Evolutionary conservation across 2,888 invertebrate species (phyloP).

Genomic region (Lasioglossum leucozonium): DNA sequence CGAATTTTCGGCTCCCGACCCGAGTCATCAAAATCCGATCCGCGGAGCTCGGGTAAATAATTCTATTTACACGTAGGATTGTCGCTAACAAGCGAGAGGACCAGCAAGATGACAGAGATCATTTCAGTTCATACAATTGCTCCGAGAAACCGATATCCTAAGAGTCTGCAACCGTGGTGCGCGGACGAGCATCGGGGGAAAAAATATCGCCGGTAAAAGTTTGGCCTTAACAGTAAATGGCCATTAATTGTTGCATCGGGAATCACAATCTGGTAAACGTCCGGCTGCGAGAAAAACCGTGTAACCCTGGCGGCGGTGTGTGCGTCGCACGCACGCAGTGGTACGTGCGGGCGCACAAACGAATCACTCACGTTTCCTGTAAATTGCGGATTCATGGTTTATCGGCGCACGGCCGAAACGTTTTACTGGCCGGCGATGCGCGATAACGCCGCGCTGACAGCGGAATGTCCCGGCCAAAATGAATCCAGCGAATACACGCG

Average conservation of each 20-base stretch:
- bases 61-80: no score
- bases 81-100: no score
- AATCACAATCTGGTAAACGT: constrained; percentile 12
- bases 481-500: constrained; percentile 72
- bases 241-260: constrained; percentile 34
- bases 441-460: constrained; percentile 73
- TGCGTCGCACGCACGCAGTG: constrained; percentile 26
- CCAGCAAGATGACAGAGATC: no score
- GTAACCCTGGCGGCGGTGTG: background rate
- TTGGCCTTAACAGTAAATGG: background rate
- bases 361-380: constrained; percentile 74
- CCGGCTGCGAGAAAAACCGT: constrained; percentile 10
- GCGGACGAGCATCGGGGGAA: background rate
- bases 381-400: constrained; percentile 75
- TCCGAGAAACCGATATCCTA: no score
- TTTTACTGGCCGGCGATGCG: constrained; percentile 71
- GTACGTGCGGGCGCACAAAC: constrained; percentile 69
- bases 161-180: background rate
- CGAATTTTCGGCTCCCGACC: no score
- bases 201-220: background rate
- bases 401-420: constrained; percentile 69
- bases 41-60: no score
- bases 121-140: no score
- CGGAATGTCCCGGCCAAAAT: constrained; percentile 70
- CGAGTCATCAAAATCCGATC: no score